Percentiles rank a stretch among this genome's conserved stretches.
phyloP scores from a whole-genome alignment of 2,888 invertebrate species.

The Caenorhabditis zanzibari region DNA sequence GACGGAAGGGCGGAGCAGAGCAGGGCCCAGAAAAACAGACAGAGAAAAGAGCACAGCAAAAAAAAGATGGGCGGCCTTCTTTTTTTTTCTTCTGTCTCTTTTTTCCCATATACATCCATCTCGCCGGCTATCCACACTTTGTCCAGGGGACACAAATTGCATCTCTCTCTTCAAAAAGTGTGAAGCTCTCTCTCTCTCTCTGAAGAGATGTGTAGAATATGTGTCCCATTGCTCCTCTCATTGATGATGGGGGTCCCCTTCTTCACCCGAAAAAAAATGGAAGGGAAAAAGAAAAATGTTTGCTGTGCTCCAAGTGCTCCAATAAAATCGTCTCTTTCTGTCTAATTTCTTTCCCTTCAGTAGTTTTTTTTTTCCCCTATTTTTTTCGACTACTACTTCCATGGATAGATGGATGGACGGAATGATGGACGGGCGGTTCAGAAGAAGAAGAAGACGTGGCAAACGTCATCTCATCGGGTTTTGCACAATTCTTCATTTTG shows the following conservation, averaged over 20 bases:
- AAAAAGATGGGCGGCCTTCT: constrained; percentile 29
- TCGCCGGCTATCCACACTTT: constrained; percentile 26
- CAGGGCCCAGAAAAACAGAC: background rate
- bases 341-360: constrained; percentile 47
- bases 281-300: constrained; percentile 1
- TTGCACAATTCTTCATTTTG: constrained; percentile 39
- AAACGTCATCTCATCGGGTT: background rate
- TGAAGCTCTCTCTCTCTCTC: constrained; percentile 16
- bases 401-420: background rate
- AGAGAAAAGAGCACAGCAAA: constrained; percentile 1
- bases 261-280: constrained; percentile 5
- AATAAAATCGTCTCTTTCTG: constrained; percentile 40
- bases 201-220: constrained; percentile 6
- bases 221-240: constrained; percentile 9
- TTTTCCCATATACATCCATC: constrained; percentile 29
- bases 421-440: constrained; percentile 21
- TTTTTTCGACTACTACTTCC: background rate
- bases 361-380: background rate
- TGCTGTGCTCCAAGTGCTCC: constrained; percentile 25
- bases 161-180: constrained; percentile 45
- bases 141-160: constrained; percentile 43
- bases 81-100: constrained; percentile 9
- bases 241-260: constrained; percentile 14
- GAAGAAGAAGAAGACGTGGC: background rate
- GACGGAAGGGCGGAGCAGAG: constrained; percentile 15